Conservation (phyloP, 2,113 vertebrate species). For the Patagioenas fasciata region DNA sequence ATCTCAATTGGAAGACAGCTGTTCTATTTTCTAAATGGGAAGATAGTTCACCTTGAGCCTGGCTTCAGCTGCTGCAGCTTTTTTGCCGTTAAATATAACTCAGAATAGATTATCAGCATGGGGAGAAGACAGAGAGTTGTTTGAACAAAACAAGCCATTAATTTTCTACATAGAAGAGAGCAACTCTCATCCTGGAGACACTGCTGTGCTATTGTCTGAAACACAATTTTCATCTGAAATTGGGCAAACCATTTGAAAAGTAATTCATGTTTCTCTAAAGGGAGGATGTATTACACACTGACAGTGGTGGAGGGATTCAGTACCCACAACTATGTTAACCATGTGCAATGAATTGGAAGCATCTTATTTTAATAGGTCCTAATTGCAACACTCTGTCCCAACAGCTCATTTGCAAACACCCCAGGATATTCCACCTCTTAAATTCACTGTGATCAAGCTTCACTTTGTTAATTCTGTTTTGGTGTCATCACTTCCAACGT, state of each 20-base stretch:
- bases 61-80: conserved; percentile 3
- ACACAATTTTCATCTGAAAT: conserved; percentile 37
- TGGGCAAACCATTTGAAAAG: background rate
- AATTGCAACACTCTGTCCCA: background rate
- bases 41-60: conserved; percentile 2
- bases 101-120: conserved; percentile 22
- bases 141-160: conserved; percentile 50
- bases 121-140: conserved; percentile 1
- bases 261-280: conserved; percentile 28
- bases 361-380: background rate
- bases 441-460: background rate
- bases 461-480: background rate
- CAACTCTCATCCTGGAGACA: background rate
- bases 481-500: background rate
- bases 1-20: background rate
- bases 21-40: conserved; percentile 9
- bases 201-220: conserved; percentile 56
- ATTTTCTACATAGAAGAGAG: conserved; percentile 40
- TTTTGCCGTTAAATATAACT: conserved; percentile 40
- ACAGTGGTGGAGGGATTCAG: background rate
- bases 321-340: background rate
- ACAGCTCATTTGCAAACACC: background rate
- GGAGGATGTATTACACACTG: background rate
- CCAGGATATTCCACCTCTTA: background rate
- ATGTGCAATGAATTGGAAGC: background rate